Conservation (phyloP, 2,113 vertebrate species). For the Pan troglodytes region NHGRI_mPanTro3-v2.1_pri NC_072409.2:77041001-77041500, state of each 20-base stretch:
- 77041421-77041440: conserved; percentile 94
- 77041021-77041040: neutral
- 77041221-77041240: neutral
- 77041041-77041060: neutral
- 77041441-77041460: conserved; percentile 92
- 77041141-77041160: neutral
- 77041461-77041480: conserved; percentile 91
- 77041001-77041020: neutral
- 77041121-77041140: neutral
- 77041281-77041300: neutral
- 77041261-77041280: neutral
- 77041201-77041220: neutral
- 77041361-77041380: neutral
- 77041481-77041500: conserved; percentile 95
- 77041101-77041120: neutral
- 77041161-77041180: neutral
- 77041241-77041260: neutral
- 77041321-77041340: neutral
- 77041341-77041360: neutral
- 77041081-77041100: neutral
- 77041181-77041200: too few species aligned
- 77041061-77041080: neutral
- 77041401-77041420: conserved; percentile 92
- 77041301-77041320: neutral
- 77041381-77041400: conserved; percentile 94